Evolutionary conservation across 2,797 vertebrate genomes (phyloP).

Genomic region (Synanceia verrucosa): DNA sequence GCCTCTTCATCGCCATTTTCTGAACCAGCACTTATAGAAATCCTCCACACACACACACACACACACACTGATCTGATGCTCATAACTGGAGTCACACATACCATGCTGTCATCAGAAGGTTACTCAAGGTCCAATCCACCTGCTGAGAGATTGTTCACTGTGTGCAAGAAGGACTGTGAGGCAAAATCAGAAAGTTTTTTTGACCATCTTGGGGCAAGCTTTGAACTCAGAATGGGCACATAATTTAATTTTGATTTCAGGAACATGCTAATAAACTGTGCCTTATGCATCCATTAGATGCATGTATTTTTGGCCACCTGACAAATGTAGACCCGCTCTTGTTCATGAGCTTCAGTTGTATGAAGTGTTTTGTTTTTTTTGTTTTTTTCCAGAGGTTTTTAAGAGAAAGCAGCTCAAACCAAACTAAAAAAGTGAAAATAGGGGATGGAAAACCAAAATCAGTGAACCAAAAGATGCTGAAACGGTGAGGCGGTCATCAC

Average conservation of each 20-base stretch:
- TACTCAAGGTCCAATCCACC: not conserved
- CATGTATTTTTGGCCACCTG: not conserved
- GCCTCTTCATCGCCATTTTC: slow-evolving; percentile 16
- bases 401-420: not conserved
- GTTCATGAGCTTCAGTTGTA: slow-evolving; percentile 5
- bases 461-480: not conserved
- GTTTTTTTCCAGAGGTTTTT: not conserved
- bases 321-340: not conserved
- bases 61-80: not conserved
- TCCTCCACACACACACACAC: not conserved
- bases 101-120: not conserved
- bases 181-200: too few species aligned
- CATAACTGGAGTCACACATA: slow-evolving; percentile 4
- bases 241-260: not conserved
- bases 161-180: not conserved
- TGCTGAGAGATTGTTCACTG: not conserved
- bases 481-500: not conserved
- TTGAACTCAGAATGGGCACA: not conserved
- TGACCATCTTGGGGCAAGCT: not conserved
- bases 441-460: not conserved
- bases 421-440: not conserved
- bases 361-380: too few species aligned
- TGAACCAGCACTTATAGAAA: slow-evolving; percentile 14
- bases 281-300: not conserved
- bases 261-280: not conserved